These are phyloP conservation scores for Leucozona laternaria DNA, from an alignment of 2,888 invertebrate species.

Conservation along the genomic window DNA sequence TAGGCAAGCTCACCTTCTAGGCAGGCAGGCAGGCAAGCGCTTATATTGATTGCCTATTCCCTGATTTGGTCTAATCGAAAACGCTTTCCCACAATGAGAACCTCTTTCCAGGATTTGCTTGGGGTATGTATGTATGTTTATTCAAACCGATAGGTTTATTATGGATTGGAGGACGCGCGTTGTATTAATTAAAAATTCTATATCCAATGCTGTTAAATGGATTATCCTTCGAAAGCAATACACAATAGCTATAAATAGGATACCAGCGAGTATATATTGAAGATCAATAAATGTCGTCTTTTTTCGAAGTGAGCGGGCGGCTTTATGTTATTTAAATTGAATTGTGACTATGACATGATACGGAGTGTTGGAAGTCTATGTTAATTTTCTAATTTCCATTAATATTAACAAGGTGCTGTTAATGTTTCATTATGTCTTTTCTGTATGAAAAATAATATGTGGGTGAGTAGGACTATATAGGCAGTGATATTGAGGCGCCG, in stretches of 20 bases:
- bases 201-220: conserved; percentile 56
- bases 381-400: conserved; percentile 23
- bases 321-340: conserved; percentile 41
- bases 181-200: conserved; percentile 65
- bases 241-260: conserved; percentile 28
- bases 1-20: conserved; percentile 5
- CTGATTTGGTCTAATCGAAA: conserved; percentile 43
- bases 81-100: conserved; percentile 15
- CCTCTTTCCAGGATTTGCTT: too few relatives aligned
- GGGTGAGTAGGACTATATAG: too few relatives aligned
- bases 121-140: too few relatives aligned
- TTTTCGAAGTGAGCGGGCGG: conserved; percentile 13
- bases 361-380: conserved; percentile 15
- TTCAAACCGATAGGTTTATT: conserved; percentile 18
- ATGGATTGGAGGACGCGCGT: conserved; percentile 32
- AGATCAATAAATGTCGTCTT: conserved; percentile 40
- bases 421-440: neutral
- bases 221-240: conserved; percentile 61
- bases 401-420: neutral
- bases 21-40: neutral
- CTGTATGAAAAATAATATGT: neutral
- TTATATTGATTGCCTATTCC: conserved; percentile 35
- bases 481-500: too few relatives aligned
- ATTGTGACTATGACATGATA: conserved; percentile 40
- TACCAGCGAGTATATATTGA: conserved; percentile 17